Evolutionary conservation across 2,888 invertebrate species (phyloP), one percentile per base, ranked within the genome.

Genomic region (Caenorhabditis sp.): DNA sequence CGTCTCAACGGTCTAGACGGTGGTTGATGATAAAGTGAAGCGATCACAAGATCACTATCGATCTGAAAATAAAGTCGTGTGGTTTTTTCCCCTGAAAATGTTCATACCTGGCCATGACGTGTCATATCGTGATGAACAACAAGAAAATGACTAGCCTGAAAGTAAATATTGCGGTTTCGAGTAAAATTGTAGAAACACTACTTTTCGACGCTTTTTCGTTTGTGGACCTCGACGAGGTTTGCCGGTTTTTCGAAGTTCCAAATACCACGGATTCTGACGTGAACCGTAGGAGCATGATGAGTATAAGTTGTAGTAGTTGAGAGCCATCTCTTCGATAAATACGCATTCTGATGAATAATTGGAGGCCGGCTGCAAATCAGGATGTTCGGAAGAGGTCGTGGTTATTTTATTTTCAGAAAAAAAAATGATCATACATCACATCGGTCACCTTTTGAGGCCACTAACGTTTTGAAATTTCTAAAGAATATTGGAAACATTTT

Each of bases 231-330:
- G 71, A 43, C 86, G 61, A 1, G 86, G 75, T 54, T 74, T 70
- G 8, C 88, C 88, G 6, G 77, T 81, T 43, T 79, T 71, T 21
- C 84, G 79, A 12, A 88, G 62, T 58, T 87, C 86, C 31, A 88
- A 77, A 75, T 84, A 85, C 85, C 85, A 82, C 17, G 80, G 78
- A 62, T 69, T 67, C 31, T 69, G 58, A 12, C 67, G 55, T 8
- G 61, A 57, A 12, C 85, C 84, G 61, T 87, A 82, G 12, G 78
- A 76, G 71, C 87, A 88, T 6, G 86, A 86, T 12, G 88, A 81
- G 66, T 88, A 88, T 12, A 87, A 75, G 67, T 87, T 88, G 79
- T 86, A 88, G 69, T 85, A 87, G 73, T 87, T 87, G 59, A 86
- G 84, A 68, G 86, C 81, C 87, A 87, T 88, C 65, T 84, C 84